Conservation (phyloP, 2,113 vertebrate genomes). For the Typhlomys cinereus region DNA sequence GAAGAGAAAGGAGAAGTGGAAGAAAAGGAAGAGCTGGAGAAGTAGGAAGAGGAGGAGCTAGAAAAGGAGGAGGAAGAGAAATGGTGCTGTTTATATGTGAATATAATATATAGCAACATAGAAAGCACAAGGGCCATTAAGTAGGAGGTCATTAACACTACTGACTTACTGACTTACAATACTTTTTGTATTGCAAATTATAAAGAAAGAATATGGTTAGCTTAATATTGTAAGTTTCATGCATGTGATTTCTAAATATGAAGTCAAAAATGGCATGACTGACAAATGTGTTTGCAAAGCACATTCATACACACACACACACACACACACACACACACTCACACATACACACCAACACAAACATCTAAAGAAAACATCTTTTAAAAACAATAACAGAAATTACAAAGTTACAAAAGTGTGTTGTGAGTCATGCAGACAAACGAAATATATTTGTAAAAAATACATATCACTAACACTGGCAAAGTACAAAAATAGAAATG, state of each 20-base stretch:
- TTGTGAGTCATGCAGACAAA: background rate
- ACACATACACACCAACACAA: too few species aligned
- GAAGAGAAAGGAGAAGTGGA: background rate
- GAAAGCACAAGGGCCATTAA: background rate
- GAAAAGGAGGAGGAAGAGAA: background rate
- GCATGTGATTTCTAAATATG: background rate
- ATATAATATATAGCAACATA: background rate
- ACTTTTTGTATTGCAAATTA: too few species aligned
- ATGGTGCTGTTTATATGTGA: background rate
- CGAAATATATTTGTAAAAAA: background rate
- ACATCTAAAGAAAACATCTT: background rate
- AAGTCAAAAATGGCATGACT: background rate
- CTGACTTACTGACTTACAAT: background rate
- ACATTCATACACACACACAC: background rate
- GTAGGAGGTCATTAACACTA: background rate
- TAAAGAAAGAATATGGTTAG: background rate
- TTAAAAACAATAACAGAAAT: background rate
- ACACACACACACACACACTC: background rate
- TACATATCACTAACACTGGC: background rate
- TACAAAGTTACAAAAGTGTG: background rate
- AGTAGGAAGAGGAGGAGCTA: background rate
- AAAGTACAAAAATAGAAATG: background rate
- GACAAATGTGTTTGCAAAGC: background rate
- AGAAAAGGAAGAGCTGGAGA: too few species aligned
- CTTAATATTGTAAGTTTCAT: background rate